These are phyloP conservation scores for Polymixis flavicincta DNA, from an alignment of 2,888 invertebrate genomes.

Conservation along the genomic window DNA sequence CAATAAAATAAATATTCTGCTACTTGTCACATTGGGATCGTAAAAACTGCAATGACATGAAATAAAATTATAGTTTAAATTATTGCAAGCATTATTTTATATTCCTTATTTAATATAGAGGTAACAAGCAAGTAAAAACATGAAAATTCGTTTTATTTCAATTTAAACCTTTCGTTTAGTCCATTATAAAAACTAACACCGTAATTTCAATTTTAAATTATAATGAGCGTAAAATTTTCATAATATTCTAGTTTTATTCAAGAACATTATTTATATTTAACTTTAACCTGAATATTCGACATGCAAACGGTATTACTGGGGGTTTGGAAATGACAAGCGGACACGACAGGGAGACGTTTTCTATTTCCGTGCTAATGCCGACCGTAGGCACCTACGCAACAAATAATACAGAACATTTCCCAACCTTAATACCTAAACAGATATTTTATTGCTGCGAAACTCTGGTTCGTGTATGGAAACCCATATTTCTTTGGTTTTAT, in stretches of 20 bases:
- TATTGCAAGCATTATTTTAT: not conserved
- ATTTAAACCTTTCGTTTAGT: not conserved
- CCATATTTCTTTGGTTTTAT: slow-evolving; percentile 39
- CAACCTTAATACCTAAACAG: slow-evolving; percentile 26
- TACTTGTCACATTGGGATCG: slow-evolving; percentile 1
- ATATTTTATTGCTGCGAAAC: slow-evolving; percentile 36
- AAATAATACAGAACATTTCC: slow-evolving; percentile 40
- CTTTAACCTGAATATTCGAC: slow-evolving; percentile 64
- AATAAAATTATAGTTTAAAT: slow-evolving; percentile 4
- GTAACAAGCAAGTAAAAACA: not conserved
- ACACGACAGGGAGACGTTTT: slow-evolving; percentile 69
- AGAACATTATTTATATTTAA: slow-evolving; percentile 40
- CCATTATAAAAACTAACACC: not conserved
- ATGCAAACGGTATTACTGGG: slow-evolving; percentile 67
- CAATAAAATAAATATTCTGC: slow-evolving; percentile 17
- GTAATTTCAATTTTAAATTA: not conserved
- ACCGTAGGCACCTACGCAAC: slow-evolving; percentile 38
- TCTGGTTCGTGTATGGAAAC: slow-evolving; percentile 19
- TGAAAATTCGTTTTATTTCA: not conserved
- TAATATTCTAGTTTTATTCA: slow-evolving; percentile 22
- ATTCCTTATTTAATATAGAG: not conserved
- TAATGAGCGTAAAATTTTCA: not conserved
- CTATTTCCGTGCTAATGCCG: slow-evolving; percentile 69
- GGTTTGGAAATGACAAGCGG: slow-evolving; percentile 68
- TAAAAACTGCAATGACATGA: not conserved